phyloP scores from a whole-genome alignment of 2,797 vertebrate species.

The Anguilla pacifica region DNA sequence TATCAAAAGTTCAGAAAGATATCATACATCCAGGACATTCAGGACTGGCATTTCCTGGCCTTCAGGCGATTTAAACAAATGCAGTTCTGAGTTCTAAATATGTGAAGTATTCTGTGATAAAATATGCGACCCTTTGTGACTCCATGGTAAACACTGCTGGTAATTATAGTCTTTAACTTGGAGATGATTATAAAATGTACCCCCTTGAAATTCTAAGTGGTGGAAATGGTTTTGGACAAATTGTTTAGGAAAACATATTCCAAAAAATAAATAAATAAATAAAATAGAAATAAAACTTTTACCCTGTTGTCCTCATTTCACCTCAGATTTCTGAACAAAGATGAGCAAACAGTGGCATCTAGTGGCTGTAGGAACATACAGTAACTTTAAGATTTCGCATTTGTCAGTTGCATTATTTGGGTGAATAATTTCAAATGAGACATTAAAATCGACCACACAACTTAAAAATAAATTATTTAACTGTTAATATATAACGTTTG shows the following conservation, averaged over 20 bases:
- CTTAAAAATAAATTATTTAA: background rate
- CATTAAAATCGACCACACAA: background rate
- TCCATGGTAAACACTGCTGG: conserved; percentile 32
- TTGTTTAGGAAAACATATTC: conserved; percentile 27
- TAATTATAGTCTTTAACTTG: conserved; percentile 32
- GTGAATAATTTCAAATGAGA: background rate
- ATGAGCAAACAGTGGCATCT: conserved; percentile 41
- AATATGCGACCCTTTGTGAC: background rate
- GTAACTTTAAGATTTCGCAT: conserved; percentile 9
- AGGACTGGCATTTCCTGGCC: background rate
- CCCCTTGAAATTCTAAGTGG: conserved; percentile 1
- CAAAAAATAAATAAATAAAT: background rate
- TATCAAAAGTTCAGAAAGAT: background rate
- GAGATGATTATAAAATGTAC: conserved; percentile 22
- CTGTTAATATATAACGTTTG: background rate
- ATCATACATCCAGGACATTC: background rate
- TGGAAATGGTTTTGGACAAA: conserved; percentile 16
- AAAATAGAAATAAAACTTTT: background rate
- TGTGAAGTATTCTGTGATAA: background rate
- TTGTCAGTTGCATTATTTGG: background rate
- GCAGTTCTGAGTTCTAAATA: background rate
- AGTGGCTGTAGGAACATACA: conserved; percentile 27
- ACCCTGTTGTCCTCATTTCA: conserved; percentile 9
- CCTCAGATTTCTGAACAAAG: background rate
- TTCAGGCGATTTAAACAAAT: background rate